Evolutionary conservation across 2,797 vertebrate species (phyloP).

Genomic region (Babyrousa celebensis): DNA sequence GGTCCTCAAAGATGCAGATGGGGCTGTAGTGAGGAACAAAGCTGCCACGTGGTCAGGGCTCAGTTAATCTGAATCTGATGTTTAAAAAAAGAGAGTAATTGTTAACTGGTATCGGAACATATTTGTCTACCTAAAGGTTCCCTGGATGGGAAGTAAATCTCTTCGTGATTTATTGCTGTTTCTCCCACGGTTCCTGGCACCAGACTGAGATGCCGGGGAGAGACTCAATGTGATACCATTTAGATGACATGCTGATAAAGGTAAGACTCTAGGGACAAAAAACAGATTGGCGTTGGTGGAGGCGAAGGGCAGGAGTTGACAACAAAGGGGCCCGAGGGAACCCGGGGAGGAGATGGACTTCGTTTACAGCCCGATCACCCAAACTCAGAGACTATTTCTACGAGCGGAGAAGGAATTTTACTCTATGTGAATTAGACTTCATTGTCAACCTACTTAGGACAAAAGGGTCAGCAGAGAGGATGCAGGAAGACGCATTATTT

Average conservation of each 20-base stretch:
- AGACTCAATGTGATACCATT: neutral
- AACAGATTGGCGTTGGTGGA: neutral
- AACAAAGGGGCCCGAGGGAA: neutral
- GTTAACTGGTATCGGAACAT: neutral
- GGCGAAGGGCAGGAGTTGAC: neutral
- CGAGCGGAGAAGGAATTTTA: neutral
- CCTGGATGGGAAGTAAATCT: neutral
- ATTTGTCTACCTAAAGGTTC: neutral
- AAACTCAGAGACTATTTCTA: neutral
- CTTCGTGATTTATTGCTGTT: neutral
- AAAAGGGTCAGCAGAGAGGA: neutral
- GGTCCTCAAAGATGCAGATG: neutral
- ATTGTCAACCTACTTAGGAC: neutral
- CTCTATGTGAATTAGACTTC: neutral
- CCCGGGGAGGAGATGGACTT: neutral
- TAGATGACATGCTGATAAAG: neutral
- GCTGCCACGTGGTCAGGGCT: neutral
- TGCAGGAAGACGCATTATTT: neutral
- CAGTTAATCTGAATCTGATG: slow-evolving; percentile 10
- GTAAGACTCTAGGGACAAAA: neutral
- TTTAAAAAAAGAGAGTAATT: neutral
- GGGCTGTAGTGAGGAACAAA: neutral
- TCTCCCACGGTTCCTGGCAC: no score
- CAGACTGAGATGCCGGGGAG: neutral
- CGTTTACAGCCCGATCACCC: neutral